These are phyloP conservation scores for Dolichomitus sp. DNA, from an alignment of 2,888 invertebrate genomes.

Conservation along the genomic window DNA sequence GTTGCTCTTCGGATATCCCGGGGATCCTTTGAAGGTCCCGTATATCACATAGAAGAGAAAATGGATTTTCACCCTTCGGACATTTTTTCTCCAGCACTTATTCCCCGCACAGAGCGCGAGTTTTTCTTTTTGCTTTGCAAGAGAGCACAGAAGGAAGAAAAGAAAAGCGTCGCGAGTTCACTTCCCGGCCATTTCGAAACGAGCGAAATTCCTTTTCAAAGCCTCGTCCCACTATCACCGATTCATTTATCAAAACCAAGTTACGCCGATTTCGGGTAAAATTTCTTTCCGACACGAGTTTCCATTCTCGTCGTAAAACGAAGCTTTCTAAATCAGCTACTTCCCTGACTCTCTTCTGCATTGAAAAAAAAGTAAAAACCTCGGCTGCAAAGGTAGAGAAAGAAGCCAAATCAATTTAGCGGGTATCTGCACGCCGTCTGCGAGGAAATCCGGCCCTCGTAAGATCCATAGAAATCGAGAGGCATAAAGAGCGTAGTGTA, in stretches of 20 bases:
- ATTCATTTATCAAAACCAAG: conserved; percentile 61
- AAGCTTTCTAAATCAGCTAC: not conserved
- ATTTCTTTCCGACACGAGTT: conserved; percentile 21
- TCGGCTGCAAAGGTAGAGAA: conserved; percentile 31
- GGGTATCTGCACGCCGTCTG: conserved; percentile 64
- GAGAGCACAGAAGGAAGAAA: conserved; percentile 9
- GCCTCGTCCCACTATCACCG: conserved; percentile 10
- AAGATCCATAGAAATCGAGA: conserved; percentile 80
- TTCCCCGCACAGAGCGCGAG: not conserved
- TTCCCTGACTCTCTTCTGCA: conserved; percentile 17
- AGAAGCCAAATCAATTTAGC: conserved; percentile 67
- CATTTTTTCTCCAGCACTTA: not conserved
- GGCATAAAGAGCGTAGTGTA: conserved; percentile 75
- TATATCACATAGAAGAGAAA: conserved; percentile 27
- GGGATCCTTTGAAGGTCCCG: conserved; percentile 41
- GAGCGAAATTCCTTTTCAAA: conserved; percentile 44
- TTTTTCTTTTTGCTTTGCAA: conserved; percentile 34
- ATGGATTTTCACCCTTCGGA: conserved; percentile 51
- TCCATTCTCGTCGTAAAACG: not conserved
- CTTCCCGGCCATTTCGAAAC: conserved; percentile 46
- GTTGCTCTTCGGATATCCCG: conserved; percentile 11
- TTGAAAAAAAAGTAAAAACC: conserved; percentile 38
- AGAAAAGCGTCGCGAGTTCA: not conserved
- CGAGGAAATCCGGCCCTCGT: conserved; percentile 81
- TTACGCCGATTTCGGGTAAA: conserved; percentile 55